Evolutionary conservation across 2,797 vertebrate genomes (phyloP), one percentile per base, ranked within the genome.

Genomic region (Buceros bicornis): DNA sequence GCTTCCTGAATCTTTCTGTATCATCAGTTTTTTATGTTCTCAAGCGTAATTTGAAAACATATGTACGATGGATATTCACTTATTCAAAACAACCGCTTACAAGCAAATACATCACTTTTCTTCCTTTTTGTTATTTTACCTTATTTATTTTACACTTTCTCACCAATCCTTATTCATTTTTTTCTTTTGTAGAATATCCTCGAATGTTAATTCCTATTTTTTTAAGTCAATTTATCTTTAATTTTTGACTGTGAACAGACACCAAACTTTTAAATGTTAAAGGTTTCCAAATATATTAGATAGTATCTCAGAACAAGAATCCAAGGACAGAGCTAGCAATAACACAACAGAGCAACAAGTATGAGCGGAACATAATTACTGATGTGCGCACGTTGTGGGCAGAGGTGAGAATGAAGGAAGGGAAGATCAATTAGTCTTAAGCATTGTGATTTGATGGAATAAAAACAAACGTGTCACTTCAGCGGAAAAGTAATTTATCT

Each of bases 1-100:
- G 40, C 31, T 96, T 96, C 96, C 95, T 94, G 82, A 88, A 69
- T 69, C 51, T 57, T 87, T 78, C 54, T 86, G 15, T 29, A 54
- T 94, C 79, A 89, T 86, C 73, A 64, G 1, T 5, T 86, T 95
- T 65, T 89, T 42, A 21, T 61, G 20, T 42, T 13, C 43, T 80
- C 71, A 82, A 42, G 18, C 0, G 0, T 5, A 56, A 6, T 86
- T 82, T 24, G 15, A 87, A 93, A 91, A 90, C 31, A 61, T n/a
- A 62, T 20, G 10, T 83, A 58, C 47, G 83, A 13, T 26, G n/a
- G 43, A 43, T 11, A 65, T 40, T 83, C 11, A 58, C 9, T 74
- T 74, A 26, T 33, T 91, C 54, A 74, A 53, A 93, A 69, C 21
- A 86, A 72, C 37, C 40, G 7, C 53, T 83, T 87, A 47, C 37